phyloP scores from a whole-genome alignment of 2,113 vertebrate genomes.

The Oreochromis tanganicae region DNA sequence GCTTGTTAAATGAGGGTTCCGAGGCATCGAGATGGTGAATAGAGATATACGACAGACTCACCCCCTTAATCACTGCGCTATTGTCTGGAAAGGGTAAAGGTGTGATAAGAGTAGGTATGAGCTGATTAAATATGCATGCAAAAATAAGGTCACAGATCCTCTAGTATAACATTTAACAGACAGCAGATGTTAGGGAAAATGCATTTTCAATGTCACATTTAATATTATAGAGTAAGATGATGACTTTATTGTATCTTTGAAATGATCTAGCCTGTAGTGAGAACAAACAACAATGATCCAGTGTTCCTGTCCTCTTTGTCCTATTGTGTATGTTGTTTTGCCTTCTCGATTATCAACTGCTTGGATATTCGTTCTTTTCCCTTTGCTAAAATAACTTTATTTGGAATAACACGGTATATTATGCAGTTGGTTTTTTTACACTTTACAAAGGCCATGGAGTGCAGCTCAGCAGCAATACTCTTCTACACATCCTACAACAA shows the following conservation, averaged over 20 bases:
- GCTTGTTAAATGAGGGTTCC: slow-evolving; percentile 1
- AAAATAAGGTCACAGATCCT: neutral
- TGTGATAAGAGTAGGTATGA: neutral
- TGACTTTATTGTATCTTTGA: neutral
- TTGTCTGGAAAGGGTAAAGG: slow-evolving; percentile 29
- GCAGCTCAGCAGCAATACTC: neutral
- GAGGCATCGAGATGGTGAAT: neutral
- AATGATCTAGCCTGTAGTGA: neutral
- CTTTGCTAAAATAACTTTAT: neutral
- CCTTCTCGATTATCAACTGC: neutral
- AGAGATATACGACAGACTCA: neutral
- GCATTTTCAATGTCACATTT: neutral
- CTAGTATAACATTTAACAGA: neutral
- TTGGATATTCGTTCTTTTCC: neutral
- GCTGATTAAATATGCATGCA: neutral
- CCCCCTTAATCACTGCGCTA: slow-evolving; percentile 25
- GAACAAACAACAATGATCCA: neutral
- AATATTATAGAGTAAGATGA: neutral
- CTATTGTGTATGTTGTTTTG: neutral
- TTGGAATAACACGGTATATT: neutral
- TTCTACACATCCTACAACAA: neutral
- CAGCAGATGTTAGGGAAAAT: neutral
- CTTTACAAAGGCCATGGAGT: neutral
- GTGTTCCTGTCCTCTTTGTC: neutral
- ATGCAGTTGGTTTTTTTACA: neutral